These are phyloP conservation scores for Drosophila atripex DNA, from an alignment of 2,888 invertebrate genomes.

Conservation along the genomic window DNA sequence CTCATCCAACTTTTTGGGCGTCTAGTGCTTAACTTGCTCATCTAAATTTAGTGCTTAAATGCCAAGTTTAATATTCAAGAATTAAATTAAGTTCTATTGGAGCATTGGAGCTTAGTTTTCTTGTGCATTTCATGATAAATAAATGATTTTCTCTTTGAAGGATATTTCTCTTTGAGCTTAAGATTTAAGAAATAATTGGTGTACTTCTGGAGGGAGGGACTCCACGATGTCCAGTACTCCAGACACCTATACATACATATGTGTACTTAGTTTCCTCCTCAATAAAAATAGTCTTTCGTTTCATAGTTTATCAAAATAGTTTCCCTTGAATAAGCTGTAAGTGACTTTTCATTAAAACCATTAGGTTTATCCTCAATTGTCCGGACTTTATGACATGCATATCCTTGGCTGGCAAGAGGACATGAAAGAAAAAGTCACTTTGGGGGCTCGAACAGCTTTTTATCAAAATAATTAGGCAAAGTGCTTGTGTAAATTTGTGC, in stretches of 20 bases:
- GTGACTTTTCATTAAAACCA: neutral
- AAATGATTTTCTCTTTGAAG: conserved; percentile 2
- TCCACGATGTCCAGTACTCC: too few relatives aligned
- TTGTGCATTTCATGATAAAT: neutral
- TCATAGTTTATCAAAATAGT: neutral
- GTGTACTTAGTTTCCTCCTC: too few relatives aligned
- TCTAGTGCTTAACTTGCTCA: conserved; percentile 42
- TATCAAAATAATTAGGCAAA: conserved; percentile 58
- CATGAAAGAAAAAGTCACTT: neutral
- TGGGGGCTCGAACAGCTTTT: conserved; percentile 30
- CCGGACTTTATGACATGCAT: neutral
- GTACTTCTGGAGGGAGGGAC: too few relatives aligned
- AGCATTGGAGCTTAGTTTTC: neutral
- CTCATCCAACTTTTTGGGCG: conserved; percentile 16
- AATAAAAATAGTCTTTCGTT: too few relatives aligned
- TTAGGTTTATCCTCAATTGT: conserved; percentile 4
- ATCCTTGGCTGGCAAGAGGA: too few relatives aligned
- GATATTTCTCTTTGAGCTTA: neutral
- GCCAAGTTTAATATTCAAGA: neutral
- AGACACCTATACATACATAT: too few relatives aligned
- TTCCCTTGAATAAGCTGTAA: neutral
- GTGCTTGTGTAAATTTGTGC: conserved; percentile 50
- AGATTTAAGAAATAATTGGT: too few relatives aligned
- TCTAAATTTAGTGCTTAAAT: neutral
- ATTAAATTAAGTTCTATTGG: neutral